Conservation (phyloP, 2,888 invertebrate species). For the Crepidodera aurea region DNA sequence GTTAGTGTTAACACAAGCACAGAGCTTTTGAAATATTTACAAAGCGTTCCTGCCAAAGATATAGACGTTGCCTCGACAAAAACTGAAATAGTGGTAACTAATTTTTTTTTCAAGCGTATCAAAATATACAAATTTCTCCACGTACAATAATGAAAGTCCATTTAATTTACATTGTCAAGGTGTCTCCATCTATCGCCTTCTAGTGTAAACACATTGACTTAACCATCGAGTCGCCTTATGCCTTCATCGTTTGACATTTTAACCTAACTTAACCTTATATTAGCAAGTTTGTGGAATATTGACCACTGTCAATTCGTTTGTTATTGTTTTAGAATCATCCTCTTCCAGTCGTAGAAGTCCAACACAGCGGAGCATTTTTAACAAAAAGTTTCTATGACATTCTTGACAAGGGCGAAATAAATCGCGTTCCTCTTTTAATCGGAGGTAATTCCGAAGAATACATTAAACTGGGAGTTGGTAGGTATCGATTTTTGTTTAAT, state of each 20-base stretch:
- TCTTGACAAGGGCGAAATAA: conserved; percentile 38
- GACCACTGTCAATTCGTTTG: too few relatives aligned
- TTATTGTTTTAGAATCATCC: conserved; percentile 31
- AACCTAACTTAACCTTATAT: too few relatives aligned
- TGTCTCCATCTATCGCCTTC: too few relatives aligned
- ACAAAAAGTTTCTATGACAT: conserved; percentile 36
- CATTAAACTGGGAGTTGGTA: conserved; percentile 32
- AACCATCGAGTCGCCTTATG: too few relatives aligned
- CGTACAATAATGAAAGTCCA: too few relatives aligned
- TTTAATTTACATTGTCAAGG: too few relatives aligned
- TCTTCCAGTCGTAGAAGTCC: conserved; percentile 41
- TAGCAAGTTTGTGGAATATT: too few relatives aligned
- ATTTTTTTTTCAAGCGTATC: too few relatives aligned
- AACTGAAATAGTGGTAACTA: conserved; percentile 29
- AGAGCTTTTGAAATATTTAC: conserved; percentile 37
- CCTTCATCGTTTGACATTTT: too few relatives aligned
- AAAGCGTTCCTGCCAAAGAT: conserved; percentile 37
- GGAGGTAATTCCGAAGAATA: conserved; percentile 46
- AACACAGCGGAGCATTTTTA: conserved; percentile 40
- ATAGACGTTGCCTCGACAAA: conserved; percentile 39
- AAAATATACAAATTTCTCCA: too few relatives aligned
- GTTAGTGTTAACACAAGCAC: conserved; percentile 18
- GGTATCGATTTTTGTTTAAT: not conserved
- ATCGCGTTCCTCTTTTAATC: conserved; percentile 40
- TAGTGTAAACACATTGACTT: too few relatives aligned